A percentile compares a stretch with the other conserved stretches of the same genome.
Conservation (phyloP, 1,140 invertebrate genomes). For the Panagrolaimus sp. region DNA sequence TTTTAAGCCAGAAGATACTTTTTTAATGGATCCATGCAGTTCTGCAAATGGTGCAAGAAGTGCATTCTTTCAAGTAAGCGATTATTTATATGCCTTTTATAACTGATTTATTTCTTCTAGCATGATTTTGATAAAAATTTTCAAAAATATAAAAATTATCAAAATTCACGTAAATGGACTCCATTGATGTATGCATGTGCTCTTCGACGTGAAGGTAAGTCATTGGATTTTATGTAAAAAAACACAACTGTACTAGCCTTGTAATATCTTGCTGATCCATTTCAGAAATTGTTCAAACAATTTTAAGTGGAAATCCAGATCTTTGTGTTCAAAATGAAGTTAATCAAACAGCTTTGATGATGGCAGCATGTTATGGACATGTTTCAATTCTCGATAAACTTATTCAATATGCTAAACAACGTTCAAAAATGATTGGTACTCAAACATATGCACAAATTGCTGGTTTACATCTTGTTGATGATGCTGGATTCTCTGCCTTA, state of each 20-base stretch:
- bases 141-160: too few relatives aligned
- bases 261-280: too few relatives aligned
- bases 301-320: background rate
- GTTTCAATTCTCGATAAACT: background rate
- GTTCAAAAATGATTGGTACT: background rate
- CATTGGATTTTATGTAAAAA: too few relatives aligned
- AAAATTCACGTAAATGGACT: background rate
- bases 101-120: too few relatives aligned
- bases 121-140: too few relatives aligned
- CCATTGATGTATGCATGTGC: conserved; percentile 7
- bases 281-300: background rate
- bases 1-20: too few relatives aligned
- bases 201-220: background rate
- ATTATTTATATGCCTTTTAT: too few relatives aligned
- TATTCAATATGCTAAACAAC: background rate
- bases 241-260: too few relatives aligned
- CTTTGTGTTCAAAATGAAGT: background rate
- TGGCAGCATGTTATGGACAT: background rate
- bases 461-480: background rate
- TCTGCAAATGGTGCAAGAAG: too few relatives aligned
- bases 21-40: too few relatives aligned
- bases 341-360: background rate
- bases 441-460: background rate
- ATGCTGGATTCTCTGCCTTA: background rate
- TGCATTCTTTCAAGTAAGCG: too few relatives aligned